Percentiles rank a stretch among this genome's conserved stretches.
Conservation (phyloP, 64 coral and sea anemone species). For the Montipora foliosa region DNA sequence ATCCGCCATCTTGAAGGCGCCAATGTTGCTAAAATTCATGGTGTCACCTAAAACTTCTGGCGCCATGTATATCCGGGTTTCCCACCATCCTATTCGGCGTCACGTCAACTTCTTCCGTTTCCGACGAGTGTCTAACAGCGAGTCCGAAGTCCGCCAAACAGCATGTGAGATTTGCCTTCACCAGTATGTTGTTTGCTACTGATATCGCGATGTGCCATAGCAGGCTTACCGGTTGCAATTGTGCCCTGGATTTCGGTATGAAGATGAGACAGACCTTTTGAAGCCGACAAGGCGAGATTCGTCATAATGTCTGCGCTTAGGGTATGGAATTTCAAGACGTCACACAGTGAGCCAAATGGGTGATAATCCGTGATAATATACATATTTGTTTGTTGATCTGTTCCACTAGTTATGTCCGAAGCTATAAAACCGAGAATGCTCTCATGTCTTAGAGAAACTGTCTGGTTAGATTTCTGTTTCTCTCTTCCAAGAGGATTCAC, state of each 20-base stretch:
- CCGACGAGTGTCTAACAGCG: constrained; percentile 85
- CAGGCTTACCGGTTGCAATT: constrained; percentile 69
- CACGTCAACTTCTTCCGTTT: constrained; percentile 79
- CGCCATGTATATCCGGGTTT: constrained; percentile 87
- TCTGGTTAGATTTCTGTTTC: constrained; percentile 96
- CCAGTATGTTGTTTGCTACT: constrained; percentile 96
- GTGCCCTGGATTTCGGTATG: constrained; percentile 97
- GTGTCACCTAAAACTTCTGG: constrained; percentile 83
- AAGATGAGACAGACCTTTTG: constrained; percentile 87
- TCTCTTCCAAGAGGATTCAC: constrained; percentile 85
- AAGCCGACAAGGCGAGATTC: constrained; percentile 77
- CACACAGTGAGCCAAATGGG: constrained; percentile 81
- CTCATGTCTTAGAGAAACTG: constrained; percentile 84
- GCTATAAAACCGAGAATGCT: constrained; percentile 94
- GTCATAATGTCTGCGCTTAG: constrained; percentile 73
- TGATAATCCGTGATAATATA: constrained; percentile 97
- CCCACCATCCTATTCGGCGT: constrained; percentile 83
- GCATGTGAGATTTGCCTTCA: constrained; percentile 92
- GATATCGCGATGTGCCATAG: constrained; percentile 97
- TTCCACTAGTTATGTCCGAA: constrained; percentile 76
- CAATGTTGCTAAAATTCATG: constrained; percentile 72
- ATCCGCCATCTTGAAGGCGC: constrained; percentile 89
- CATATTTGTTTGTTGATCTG: constrained; percentile 88
- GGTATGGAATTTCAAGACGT: constrained; percentile 78
- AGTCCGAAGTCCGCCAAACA: constrained; percentile 99